Evolutionary conservation across 2,113 vertebrate genomes (phyloP).

Genomic region (Castor canadensis): DNA sequence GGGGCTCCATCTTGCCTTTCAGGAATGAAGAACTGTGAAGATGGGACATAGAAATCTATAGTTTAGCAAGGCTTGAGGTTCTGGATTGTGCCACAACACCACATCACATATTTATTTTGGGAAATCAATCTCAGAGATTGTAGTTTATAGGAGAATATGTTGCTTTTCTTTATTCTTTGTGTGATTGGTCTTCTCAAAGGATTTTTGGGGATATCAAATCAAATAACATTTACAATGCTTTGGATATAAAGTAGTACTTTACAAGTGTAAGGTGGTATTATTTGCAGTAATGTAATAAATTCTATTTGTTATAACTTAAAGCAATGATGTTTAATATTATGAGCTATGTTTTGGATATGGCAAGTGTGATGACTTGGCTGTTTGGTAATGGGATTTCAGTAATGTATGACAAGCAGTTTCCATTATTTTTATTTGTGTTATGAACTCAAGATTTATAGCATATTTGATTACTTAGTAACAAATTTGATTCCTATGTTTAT

Average conservation of each 20-base stretch:
- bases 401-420: not conserved
- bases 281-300: not conserved
- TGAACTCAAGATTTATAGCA: conserved; percentile 2
- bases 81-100: too few species aligned
- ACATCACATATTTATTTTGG: not conserved
- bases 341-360: not conserved
- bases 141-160: not conserved
- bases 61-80: too few species aligned
- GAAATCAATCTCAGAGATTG: not conserved
- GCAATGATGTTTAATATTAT: not conserved
- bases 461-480: not conserved
- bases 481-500: not conserved
- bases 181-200: not conserved
- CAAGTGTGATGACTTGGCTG: not conserved
- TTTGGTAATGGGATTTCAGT: not conserved
- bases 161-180: not conserved
- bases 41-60: too few species aligned
- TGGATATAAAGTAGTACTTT: not conserved
- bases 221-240: conserved; percentile 7
- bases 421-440: not conserved
- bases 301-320: not conserved
- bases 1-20: too few species aligned
- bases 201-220: not conserved
- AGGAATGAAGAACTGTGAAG: too few species aligned
- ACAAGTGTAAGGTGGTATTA: not conserved